Conservation (phyloP, 1,140 invertebrate genomes). For the Mesaphorura yosii region DNA sequence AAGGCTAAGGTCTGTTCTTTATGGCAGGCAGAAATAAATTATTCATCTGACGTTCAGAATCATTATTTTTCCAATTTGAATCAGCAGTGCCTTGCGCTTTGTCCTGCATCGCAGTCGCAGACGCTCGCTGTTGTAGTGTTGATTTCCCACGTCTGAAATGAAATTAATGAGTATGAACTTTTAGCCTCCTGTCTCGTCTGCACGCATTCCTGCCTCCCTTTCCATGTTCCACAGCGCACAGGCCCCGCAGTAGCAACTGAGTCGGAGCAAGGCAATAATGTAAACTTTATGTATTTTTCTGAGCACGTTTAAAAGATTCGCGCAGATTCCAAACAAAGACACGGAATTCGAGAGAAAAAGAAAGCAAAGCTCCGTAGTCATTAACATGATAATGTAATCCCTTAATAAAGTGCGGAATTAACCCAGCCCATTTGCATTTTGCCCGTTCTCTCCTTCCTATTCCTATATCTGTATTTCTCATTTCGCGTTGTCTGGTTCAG, state of each 20-base stretch:
- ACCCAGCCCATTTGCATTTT: constrained; percentile 25
- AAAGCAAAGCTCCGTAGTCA: constrained; percentile 12
- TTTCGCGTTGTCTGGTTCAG: too few relatives aligned
- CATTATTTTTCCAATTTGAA: background rate
- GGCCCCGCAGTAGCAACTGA: background rate
- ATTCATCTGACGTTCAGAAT: too few relatives aligned
- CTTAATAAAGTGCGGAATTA: constrained; percentile 26
- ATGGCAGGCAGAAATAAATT: too few relatives aligned
- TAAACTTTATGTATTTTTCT: background rate
- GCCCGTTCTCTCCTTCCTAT: constrained; percentile 3
- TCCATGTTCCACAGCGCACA: background rate
- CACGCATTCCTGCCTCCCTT: background rate
- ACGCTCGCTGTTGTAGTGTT: too few relatives aligned
- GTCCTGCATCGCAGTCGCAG: too few relatives aligned
- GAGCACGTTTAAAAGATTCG: background rate
- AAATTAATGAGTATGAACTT: constrained; percentile 12
- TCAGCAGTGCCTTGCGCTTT: too few relatives aligned
- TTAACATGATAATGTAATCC: constrained; percentile 30
- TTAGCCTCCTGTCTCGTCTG: background rate
- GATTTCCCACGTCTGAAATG: constrained; percentile 16
- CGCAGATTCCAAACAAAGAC: background rate
- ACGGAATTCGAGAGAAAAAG: background rate
- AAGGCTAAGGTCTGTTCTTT: too few relatives aligned
- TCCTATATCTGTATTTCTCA: background rate
- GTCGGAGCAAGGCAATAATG: background rate